Conservation (phyloP, 1,140 invertebrate genomes). For the Saccostrea cuccullata region DNA sequence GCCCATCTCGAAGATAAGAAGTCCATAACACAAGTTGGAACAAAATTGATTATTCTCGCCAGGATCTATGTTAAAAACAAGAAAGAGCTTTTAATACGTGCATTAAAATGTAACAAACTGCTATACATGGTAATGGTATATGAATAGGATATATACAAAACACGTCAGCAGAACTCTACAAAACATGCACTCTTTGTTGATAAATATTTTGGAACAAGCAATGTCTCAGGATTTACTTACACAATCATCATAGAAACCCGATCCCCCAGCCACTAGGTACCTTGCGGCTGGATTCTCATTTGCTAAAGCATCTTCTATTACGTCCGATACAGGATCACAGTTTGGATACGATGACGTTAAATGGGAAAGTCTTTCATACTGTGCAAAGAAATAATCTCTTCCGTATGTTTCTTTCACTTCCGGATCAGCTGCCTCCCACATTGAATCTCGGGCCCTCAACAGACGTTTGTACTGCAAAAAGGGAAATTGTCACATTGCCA, state of each 20-base stretch:
- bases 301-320: conserved; percentile 63
- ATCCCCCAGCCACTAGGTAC: conserved; percentile 69
- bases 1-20: not conserved
- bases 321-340: conserved; percentile 65
- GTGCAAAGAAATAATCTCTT: conserved; percentile 61
- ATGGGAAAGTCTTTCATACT: conserved; percentile 48
- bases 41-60: conserved; percentile 8
- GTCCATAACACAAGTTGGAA: conserved; percentile 20
- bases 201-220: too few species aligned
- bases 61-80: not conserved
- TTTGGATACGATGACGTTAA: conserved; percentile 41
- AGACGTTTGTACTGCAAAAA: conserved; percentile 55
- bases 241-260: conserved; percentile 38
- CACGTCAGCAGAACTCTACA: too few species aligned
- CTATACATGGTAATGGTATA: too few species aligned
- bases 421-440: conserved; percentile 57
- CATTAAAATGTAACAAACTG: too few species aligned
- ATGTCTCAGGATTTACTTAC: not conserved
- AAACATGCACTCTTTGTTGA: too few species aligned
- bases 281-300: conserved; percentile 54
- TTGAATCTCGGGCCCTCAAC: conserved; percentile 43
- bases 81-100: too few species aligned
- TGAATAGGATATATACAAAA: too few species aligned
- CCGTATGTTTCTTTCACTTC: conserved; percentile 65
- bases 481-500: too few species aligned